Conservation (phyloP, 2,797 vertebrate genomes). For the Tympanoctomys barrerae region DNA sequence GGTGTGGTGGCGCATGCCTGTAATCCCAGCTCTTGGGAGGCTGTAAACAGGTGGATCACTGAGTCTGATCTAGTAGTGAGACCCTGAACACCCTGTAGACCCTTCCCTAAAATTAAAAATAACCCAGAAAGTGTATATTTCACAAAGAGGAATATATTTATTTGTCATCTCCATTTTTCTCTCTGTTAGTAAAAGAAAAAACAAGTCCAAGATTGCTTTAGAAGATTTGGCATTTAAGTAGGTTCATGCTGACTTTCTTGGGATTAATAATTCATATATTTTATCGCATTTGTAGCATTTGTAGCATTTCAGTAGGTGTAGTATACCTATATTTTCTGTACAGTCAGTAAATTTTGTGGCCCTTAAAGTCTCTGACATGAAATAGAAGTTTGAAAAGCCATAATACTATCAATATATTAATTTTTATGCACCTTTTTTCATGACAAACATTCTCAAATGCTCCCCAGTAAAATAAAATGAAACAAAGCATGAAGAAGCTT, state of each 20-base stretch:
- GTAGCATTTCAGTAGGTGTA: constrained; percentile 85
- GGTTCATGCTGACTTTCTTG: constrained; percentile 74
- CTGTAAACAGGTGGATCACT: too few relatives aligned
- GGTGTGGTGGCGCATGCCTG: too few relatives aligned
- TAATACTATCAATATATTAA: constrained; percentile 89
- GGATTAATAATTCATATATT: constrained; percentile 89
- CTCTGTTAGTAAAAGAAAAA: constrained; percentile 16
- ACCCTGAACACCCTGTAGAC: too few relatives aligned
- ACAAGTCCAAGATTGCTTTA: constrained; percentile 48
- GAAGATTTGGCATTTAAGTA: constrained; percentile 80
- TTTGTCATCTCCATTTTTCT: constrained; percentile 54
- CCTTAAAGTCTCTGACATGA: constrained; percentile 88
- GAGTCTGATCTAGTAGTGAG: too few relatives aligned
- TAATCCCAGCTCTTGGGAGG: too few relatives aligned
- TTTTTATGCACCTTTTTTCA: constrained; percentile 89
- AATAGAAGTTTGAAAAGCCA: constrained; percentile 86
- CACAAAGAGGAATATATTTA: constrained; percentile 29
- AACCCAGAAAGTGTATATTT: constrained; percentile 52
- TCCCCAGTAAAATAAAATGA: constrained; percentile 85
- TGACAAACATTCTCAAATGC: constrained; percentile 86
- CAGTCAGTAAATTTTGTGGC: constrained; percentile 89
- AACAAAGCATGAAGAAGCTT: constrained; percentile 84
- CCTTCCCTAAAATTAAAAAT: too few relatives aligned
- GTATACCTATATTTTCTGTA: constrained; percentile 88
- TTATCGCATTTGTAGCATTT: constrained; percentile 85